Base-by-base conservation (phyloP, 2,888 invertebrate genomes). In the Drosophila demipolita region DNA sequence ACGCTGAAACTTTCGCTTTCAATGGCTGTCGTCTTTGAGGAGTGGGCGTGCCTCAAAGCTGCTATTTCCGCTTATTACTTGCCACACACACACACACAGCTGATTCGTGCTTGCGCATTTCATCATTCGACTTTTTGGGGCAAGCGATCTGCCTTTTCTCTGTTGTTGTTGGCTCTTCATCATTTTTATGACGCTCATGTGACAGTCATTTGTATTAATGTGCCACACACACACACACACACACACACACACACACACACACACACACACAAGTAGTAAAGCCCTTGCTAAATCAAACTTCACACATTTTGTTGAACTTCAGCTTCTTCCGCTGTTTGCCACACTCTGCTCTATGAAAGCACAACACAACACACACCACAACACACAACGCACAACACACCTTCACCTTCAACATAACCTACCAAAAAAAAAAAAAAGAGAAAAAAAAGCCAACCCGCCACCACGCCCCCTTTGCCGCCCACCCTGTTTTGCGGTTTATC, bases 201-300 rank as follows among this genome's bases (percentile, higher is more conserved):
- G 87, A 87, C 84, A 87, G 87, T 87, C 84, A 87, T 87, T 84
- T 87, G 84, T 87, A 84, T 87, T 82, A 84, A 87, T 84, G 85
- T 84, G 75, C 77, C 67, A 66, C 71, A 71, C 80, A 75, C 73
- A 72, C 62, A 63, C 66, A 29, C 26, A 26, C 69, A 61, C 67
- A 66, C 35, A 59, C 58, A 55, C 38, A n/a, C n/a, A n/a, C n/a
- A n/a, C n/a, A n/a, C 67, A 66, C 71, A 71, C 80, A 75, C 73
- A 72, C 62, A 32, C 64, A 32, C 60, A 42, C 50, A 68, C 66
- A 66, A 78, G 59, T 64, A 58, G 60, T 58, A 73, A 66, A 73
- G 53, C 65, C 70, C 40, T 49, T 64, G 63, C 81, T 76, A 81
- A 81, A 81, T 80, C 82, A 83, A 82, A 83, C 78, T 73, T 78